phyloP scores from a whole-genome alignment of 2,797 vertebrate genomes.

The Oreochromis grahami region DNA sequence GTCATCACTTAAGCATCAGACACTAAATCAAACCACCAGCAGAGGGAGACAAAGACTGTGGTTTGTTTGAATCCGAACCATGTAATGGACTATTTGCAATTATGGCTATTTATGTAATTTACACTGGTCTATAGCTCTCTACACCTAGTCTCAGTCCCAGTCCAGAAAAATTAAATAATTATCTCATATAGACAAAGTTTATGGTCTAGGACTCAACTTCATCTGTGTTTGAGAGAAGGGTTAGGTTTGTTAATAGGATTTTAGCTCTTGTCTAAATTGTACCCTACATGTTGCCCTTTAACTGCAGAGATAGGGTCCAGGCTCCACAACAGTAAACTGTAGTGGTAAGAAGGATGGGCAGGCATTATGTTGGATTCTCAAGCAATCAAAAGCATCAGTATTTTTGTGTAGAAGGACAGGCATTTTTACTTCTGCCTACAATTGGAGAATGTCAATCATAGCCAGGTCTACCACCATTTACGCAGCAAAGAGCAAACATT shows the following conservation, averaged over 20 bases:
- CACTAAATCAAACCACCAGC: neutral
- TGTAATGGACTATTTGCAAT: neutral
- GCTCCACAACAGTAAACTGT: neutral
- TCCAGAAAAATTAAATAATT: neutral
- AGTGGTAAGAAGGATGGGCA: neutral
- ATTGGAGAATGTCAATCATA: neutral
- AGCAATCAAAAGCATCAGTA: neutral
- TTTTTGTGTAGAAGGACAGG: accelerated
- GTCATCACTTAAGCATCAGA: neutral
- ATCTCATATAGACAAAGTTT: neutral
- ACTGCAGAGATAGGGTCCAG: neutral
- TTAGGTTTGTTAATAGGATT: neutral
- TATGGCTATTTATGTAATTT: neutral
- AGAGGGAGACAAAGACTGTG: conserved; percentile 42
- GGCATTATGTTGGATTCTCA: neutral
- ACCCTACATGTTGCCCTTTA: neutral
- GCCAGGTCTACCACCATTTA: neutral
- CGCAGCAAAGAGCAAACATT: neutral
- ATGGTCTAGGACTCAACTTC: accelerated
- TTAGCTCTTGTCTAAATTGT: neutral
- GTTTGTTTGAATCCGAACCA: neutral
- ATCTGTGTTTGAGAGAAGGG: neutral
- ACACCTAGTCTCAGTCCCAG: neutral
- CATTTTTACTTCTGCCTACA: neutral
- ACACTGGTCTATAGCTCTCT: neutral